Conservation (phyloP, 1,140 invertebrate genomes). For the Atta texana region DNA sequence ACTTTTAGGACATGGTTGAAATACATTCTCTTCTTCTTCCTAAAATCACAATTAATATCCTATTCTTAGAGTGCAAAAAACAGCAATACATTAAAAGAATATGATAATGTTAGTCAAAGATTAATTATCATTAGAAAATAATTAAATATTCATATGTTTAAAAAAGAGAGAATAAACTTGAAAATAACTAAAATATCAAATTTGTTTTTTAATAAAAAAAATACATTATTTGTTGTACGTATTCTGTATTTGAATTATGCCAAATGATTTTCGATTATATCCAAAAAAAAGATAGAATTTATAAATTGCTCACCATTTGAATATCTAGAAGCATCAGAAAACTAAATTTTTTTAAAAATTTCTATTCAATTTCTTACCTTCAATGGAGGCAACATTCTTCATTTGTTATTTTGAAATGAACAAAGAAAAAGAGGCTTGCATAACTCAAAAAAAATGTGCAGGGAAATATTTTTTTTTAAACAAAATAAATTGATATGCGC, state of each 20-base stretch:
- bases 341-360: neutral
- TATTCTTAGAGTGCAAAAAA: neutral
- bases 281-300: neutral
- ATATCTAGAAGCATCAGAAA: neutral
- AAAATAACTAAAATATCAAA: neutral
- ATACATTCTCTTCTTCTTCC: constrained; percentile 81
- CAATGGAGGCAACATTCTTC: neutral
- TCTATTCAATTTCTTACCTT: neutral
- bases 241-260: neutral
- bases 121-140: too few species aligned
- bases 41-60: constrained; percentile 52
- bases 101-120: neutral
- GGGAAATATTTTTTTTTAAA: neutral
- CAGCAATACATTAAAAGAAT: neutral
- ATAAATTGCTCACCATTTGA: neutral
- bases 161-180: neutral
- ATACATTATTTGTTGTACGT: neutral
- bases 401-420: neutral
- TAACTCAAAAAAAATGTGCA: too few species aligned
- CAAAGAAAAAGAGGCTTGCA: neutral
- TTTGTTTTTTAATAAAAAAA: neutral
- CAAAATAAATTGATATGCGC: neutral
- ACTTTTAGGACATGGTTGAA: constrained; percentile 86
- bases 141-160: neutral
- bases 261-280: neutral